Base-by-base conservation (phyloP, 2,888 invertebrate genomes). In the Nowickia ferox region DNA sequence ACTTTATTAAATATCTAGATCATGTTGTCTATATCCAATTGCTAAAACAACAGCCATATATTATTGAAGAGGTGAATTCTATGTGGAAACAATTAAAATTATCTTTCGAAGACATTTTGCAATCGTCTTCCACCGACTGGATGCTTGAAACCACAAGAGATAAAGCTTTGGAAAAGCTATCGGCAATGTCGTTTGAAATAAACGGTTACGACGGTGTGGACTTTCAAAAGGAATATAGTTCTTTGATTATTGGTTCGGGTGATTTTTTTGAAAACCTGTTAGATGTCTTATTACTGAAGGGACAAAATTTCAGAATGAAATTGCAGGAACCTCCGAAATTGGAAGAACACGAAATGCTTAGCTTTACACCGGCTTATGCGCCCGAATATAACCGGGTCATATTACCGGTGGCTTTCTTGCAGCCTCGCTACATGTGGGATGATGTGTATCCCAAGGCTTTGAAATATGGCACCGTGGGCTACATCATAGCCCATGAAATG, bases 361-460 rank as follows among this genome's bases (percentile, higher is more conserved):
- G 87, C 8, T 84, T 87, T 13, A 88, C 90, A 6, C 90, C 92
- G 0, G 88, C 89, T 9, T 91, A 91, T 72, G 81, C 88, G 4
- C 40, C 88, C 0, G 88, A 90, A 53, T 87, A 88, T 2, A 92
- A 92, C 80, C 82, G 84, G 0, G 90, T 92, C 0, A 69, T 89
- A 1, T 87, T 92, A 3, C 90, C 92, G 1, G 87, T 90, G 42
- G 88, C 89, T 0, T 87, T 90, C 59, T 85, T 92, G 78, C 92
- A 92, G 68, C 91, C 91, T 9, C 91, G 89, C 15, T 90, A 89
- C 55, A 87, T 91, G 40, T 92, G 91, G 88, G 91, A 92, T 79
- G 88, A 90, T 22, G 78, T 87, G 8, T 92, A 91, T 61, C 91
- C 92, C 0, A 81, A 84, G 40, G 90, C 92, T 0, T 86, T 92